Conservation (phyloP, 2,113 vertebrate species). For the Sterrhoptilus dennistouni region DNA sequence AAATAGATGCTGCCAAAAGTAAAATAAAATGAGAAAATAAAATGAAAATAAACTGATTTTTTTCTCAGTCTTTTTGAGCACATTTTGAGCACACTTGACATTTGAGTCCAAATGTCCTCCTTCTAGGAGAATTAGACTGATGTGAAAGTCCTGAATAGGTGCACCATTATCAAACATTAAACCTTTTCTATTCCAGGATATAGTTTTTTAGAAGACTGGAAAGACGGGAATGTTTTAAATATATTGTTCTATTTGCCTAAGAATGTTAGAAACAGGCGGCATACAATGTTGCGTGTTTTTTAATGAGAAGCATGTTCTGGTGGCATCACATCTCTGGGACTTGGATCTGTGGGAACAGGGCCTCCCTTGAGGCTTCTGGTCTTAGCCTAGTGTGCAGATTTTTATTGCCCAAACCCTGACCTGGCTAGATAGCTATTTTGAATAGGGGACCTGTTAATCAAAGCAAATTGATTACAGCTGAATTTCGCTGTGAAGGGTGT, state of each 20-base stretch:
- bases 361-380: not conserved
- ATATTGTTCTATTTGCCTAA: not conserved
- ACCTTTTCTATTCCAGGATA: not conserved
- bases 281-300: not conserved
- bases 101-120: not conserved
- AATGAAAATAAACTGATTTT: not conserved
- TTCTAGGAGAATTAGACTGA: not conserved
- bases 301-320: not conserved
- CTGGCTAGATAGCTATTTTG: not conserved
- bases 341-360: not conserved
- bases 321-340: not conserved
- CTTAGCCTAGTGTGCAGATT: not conserved
- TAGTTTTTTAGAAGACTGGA: not conserved
- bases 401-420: not conserved
- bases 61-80: not conserved
- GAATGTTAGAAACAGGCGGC: not conserved
- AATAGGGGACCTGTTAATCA: not conserved
- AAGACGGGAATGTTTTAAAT: not conserved
- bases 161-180: not conserved
- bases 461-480: not conserved
- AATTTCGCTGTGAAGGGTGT: not conserved
- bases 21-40: not conserved
- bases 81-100: too few relatives aligned
- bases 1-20: not conserved
- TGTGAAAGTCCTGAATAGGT: not conserved